Evolutionary conservation across 2,797 vertebrate genomes (phyloP).

Genomic region (Triplophysa yarkandensis): DNA sequence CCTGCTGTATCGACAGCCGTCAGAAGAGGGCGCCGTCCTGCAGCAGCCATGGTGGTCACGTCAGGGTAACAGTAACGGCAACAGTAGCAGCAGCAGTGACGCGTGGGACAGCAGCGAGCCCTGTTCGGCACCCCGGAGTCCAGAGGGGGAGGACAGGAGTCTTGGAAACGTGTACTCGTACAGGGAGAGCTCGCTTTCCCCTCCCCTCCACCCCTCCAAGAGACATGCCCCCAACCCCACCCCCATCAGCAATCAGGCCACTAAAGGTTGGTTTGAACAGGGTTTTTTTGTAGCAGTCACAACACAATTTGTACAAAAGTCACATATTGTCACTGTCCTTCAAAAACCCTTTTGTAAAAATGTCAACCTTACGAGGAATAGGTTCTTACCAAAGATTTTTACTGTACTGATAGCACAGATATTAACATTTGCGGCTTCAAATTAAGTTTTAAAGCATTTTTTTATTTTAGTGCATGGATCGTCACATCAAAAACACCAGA

Average conservation of each 20-base stretch:
- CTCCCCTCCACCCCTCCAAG: conserved; percentile 92
- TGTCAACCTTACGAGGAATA: no score
- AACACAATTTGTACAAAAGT: no score
- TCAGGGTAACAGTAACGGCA: conserved; percentile 20
- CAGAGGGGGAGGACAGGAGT: conserved; percentile 61
- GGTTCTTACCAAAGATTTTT: no score
- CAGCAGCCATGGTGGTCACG: conserved; percentile 78
- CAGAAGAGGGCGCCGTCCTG: conserved; percentile 75
- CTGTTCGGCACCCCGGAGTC: conserved; percentile 68
- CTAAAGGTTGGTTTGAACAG: conserved; percentile 86
- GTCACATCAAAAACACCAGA: no score
- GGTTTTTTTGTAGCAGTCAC: no score
- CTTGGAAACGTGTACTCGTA: conserved; percentile 83
- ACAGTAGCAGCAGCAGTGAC: conserved; percentile 63
- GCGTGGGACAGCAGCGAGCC: conserved; percentile 68
- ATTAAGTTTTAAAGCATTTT: no score
- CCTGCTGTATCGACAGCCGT: conserved; percentile 84
- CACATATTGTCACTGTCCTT: no score
- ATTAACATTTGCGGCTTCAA: no score
- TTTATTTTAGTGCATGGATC: no score
- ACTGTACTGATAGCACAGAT: no score
- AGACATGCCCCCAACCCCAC: conserved; percentile 91
- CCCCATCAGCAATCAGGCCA: conserved; percentile 98
- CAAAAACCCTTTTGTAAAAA: no score
- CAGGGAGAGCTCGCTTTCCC: conserved; percentile 86